Base-by-base conservation (phyloP, 1,140 invertebrate species). In the Diabrotica virgifera region DNA sequence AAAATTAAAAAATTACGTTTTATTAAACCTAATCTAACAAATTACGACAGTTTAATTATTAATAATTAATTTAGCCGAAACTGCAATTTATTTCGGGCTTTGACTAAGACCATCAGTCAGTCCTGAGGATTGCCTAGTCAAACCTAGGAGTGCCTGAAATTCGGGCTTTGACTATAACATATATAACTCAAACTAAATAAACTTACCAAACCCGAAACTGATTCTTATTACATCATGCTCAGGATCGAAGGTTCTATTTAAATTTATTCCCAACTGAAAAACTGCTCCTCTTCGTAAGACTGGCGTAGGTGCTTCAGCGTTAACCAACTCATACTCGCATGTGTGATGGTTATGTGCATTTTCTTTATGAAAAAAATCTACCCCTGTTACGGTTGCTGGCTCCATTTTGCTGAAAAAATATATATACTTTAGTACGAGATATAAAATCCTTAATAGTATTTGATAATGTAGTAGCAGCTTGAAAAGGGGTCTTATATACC, bases 331-430 rank as follows among this genome's bases (percentile, higher is more conserved):
- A 74, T 86, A 90, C 67, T 84, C 81, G 62, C 85, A 82, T 9
- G 89, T 90, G 69, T 86, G 85, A 73, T 89, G 87, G 46, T 83
- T 82, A 67, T 82, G 83, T 2, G 84, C 83, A 74, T 90, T 90
- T 61, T 87, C 85, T 59, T 81, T 76, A 7, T 84, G 82, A 72
- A 88, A 87, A 63, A 89, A 85, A 70, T 88, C 86, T 5, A 87
- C 83, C 4, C 83, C 73, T 46, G 86, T 81, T 5, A 89, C 85
- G 68, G 83, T 82, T 60, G 88, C 71, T 2, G 84, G 83, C 54
- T 84, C 82, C 74, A 74, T 83, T 80, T 63, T 82, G 78, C 10
- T 46, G n/a, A 3, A 46, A 46, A 46, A 46, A 10, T 10, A 46
- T 10, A 5, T 46, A 3, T n/a, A 46, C 40, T 24, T 24, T 24